These are phyloP conservation scores for Gasterosteus aculeatus DNA, from an alignment of 2,113 vertebrate genomes.

Conservation along the genomic window DNA sequence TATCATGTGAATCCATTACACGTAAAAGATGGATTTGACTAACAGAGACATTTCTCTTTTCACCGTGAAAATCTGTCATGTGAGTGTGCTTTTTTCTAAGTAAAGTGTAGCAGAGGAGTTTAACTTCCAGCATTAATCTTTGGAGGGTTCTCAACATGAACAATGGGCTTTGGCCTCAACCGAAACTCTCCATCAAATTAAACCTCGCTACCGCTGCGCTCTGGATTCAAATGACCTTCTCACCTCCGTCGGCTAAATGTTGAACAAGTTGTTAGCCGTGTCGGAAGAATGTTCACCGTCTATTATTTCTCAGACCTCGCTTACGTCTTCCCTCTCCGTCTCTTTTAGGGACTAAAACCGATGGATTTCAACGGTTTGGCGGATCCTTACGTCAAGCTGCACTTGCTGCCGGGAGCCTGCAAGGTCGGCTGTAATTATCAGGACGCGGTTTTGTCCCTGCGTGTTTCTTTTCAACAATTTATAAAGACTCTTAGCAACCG, in stretches of 20 bases:
- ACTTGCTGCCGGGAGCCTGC: slow-evolving; percentile 88
- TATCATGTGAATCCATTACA: background rate
- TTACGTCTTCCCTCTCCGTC: slow-evolving; percentile 19
- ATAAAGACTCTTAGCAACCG: background rate
- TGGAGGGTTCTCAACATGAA: background rate
- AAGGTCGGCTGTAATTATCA: slow-evolving; percentile 78
- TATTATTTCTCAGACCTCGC: background rate
- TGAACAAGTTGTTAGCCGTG: slow-evolving; percentile 12
- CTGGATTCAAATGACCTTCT: slow-evolving; percentile 15
- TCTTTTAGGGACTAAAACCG: slow-evolving; percentile 85
- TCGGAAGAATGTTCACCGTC: background rate
- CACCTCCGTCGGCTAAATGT: background rate
- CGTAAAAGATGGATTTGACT: background rate
- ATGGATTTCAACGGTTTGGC: slow-evolving; percentile 92
- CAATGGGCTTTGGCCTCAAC: background rate
- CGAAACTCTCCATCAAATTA: background rate
- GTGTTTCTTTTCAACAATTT: background rate
- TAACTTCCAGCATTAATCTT: background rate
- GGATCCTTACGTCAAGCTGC: slow-evolving; percentile 89
- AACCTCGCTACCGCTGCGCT: background rate
- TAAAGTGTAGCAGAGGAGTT: background rate
- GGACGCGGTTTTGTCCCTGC: background rate
- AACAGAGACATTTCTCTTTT: background rate
- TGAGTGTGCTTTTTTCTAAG: background rate
- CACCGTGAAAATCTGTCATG: background rate